Conservation (phyloP, 2,113 vertebrate genomes). For the Takifugu bimaculatus region DNA sequence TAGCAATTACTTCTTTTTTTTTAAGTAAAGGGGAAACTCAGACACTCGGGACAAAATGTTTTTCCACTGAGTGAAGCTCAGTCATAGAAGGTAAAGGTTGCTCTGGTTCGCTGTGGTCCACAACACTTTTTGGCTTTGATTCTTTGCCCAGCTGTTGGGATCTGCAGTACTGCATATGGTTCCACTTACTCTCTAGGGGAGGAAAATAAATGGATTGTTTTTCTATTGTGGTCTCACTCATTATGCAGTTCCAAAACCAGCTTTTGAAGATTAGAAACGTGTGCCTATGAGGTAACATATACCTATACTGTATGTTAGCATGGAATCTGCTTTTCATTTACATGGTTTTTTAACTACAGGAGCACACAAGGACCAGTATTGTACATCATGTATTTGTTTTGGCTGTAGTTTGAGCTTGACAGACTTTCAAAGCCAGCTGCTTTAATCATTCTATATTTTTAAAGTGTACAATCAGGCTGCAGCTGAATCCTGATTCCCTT, state of each 20-base stretch:
- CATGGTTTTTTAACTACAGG: constrained; percentile 53
- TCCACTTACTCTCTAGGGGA: constrained; percentile 68
- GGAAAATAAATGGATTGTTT: constrained; percentile 76
- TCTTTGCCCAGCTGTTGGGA: constrained; percentile 70
- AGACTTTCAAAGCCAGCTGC: constrained; percentile 21
- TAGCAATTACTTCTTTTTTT: constrained; percentile 64
- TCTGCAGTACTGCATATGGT: constrained; percentile 59
- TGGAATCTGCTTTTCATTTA: constrained; percentile 67
- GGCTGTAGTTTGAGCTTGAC: constrained; percentile 36
- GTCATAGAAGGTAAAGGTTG: constrained; percentile 55
- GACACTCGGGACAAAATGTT: constrained; percentile 49
- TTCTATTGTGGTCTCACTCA: constrained; percentile 72
- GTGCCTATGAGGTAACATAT: constrained; percentile 61
- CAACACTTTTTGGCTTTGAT: constrained; percentile 66
- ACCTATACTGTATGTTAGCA: constrained; percentile 56
- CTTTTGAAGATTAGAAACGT: constrained; percentile 76
- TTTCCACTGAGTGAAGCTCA: constrained; percentile 55
- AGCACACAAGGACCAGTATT: constrained; percentile 44
- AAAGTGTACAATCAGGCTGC: too few relatives aligned
- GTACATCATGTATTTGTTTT: constrained; percentile 43
- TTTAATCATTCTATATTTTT: constrained; percentile 8
- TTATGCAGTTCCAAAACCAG: constrained; percentile 73
- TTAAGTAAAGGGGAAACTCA: constrained; percentile 32
- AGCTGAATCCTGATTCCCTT: too few relatives aligned
- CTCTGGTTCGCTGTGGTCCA: constrained; percentile 57